Evolutionary conservation across 2,113 vertebrate species (phyloP), one percentile per base, ranked within the genome.

Genomic region (Halichoerus grypus): DNA sequence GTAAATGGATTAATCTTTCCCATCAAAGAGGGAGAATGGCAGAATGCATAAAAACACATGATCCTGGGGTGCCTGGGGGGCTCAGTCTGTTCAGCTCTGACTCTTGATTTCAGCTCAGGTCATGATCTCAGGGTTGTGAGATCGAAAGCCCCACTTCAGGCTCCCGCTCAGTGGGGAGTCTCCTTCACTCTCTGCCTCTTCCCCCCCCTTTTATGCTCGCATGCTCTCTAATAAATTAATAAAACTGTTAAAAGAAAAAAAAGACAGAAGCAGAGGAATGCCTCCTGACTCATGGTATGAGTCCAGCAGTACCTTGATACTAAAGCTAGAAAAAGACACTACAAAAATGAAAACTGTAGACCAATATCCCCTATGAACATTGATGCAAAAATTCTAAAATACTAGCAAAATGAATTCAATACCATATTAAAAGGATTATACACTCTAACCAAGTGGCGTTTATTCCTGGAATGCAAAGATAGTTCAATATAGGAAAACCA

Each of bases 321-420:
- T 31, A 39, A 72, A 51, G 39, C 71, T 49, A 72, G 39, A 76
- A 46, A 76, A 76, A 46, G 42, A 63, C 26, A 81, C 36, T 28
- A 81, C 22, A 81, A 51, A 80, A 80, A 36, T 19, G 11, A 82
- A 39, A 88, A 72, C 24, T 39, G 39, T 46, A 88, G 16, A 72
- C 9, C 53, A 61, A 33, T 39, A 24, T 72, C 46, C 76, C 13
- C 59, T 72, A 39, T 51, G 57, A 85, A 74, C 63, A 49, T 16
- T 71, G 59, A 72, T 61, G 53, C 77, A 53, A 88, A 94, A 82
- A 36, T 88, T 19, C 65, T 61, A 82, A 94, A 88, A 72, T 10
- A 53, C 26, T 19, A 61, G 24, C 36, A 74, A 72, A 72, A 4
- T 1, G 2, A 88, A 72, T 71, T 71, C 39, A 72, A 42, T 15